Base-by-base conservation (phyloP, 2,888 invertebrate species). In the Cantharis rustica region DNA sequence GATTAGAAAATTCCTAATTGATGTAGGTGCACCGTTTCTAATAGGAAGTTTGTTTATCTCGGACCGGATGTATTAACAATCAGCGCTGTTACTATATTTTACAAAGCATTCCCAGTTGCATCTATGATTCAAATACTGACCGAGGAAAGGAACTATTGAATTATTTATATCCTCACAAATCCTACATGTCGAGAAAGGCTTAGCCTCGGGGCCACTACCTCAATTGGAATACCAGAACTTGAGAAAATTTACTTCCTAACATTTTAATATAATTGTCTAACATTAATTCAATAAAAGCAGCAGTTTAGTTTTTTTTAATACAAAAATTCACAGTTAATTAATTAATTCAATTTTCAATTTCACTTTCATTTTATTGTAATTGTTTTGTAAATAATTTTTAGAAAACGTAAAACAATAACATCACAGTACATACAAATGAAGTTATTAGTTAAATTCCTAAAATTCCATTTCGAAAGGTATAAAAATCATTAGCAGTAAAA, bases 51-150 rank as follows among this genome's bases (percentile, higher is more conserved):
- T 47, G 71, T 69, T 75, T 75, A 77, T 77, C 77, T 75, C 75
- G n/a, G 72, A 72, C 70, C 75, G 78, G 78, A 78, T 75, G 75
- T 78, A 78, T 78, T 78, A 75, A 78, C 75, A 78, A 78, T 78
- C 78, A 75, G 73, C 69, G 75, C 78, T 68, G 75, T 72, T 75
- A 75, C 77, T 72, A 72, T 78, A 75, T 75, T 72, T 78, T 68
- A 78, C 61, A 72, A 47, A 61, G 17, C 61, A 63, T 62, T 61
- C 74, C 68, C 71, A 74, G 70, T 73, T 72, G 75, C 78, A 78
- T 78, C 78, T 78, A 78, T 78, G 78, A 78, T 78, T 78, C 75
- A 78, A 75, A 74, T 63, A 68, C 72, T 72, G 78, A 69, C 78
- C 78, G 75, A 70, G 75, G 78, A 75, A 77, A 75, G 71, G 75